Percentiles rank a stretch among this genome's conserved stretches.
Evolutionary conservation across 2,113 vertebrate species (phyloP).

Genomic region (Pelecanoides urinatrix): DNA sequence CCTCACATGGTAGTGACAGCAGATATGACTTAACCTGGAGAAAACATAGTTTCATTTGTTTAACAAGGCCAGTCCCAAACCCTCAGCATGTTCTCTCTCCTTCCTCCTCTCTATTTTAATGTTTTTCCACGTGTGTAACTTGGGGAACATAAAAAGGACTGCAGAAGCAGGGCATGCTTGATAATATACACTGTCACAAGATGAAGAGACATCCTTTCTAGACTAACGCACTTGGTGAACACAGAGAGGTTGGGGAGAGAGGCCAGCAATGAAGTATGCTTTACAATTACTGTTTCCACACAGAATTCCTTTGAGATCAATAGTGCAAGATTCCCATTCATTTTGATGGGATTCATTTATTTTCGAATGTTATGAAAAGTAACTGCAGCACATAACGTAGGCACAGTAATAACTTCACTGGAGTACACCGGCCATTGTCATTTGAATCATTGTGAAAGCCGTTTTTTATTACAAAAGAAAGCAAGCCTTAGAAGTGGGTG

Average conservation of each 20-base stretch:
- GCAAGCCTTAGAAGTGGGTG: not conserved
- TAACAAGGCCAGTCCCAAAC: not conserved
- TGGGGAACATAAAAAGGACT: not conserved
- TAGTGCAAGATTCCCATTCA: slow-evolving; percentile 30
- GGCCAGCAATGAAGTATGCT: slow-evolving; percentile 21
- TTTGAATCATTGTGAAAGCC: not conserved
- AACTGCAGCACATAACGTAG: not conserved
- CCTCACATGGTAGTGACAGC: accelerated
- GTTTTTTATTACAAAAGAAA: not conserved
- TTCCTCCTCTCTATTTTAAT: not conserved
- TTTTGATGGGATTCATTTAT: slow-evolving; percentile 31
- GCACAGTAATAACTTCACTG: not conserved
- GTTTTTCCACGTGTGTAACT: not conserved
- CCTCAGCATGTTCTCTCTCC: not conserved
- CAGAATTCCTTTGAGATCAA: slow-evolving; percentile 29
- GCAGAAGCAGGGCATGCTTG: not conserved
- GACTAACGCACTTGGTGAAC: not conserved
- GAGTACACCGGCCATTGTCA: not conserved
- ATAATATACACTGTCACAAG: not conserved
- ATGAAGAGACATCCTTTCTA: not conserved
- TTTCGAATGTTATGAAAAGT: slow-evolving; percentile 26
- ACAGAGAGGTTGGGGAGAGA: not conserved
- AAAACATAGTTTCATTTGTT: not conserved
- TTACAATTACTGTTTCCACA: slow-evolving; percentile 44
- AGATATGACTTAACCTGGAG: not conserved